Evolutionary conservation across 2,888 invertebrate genomes (phyloP).

Genomic region (Hyles lineata): DNA sequence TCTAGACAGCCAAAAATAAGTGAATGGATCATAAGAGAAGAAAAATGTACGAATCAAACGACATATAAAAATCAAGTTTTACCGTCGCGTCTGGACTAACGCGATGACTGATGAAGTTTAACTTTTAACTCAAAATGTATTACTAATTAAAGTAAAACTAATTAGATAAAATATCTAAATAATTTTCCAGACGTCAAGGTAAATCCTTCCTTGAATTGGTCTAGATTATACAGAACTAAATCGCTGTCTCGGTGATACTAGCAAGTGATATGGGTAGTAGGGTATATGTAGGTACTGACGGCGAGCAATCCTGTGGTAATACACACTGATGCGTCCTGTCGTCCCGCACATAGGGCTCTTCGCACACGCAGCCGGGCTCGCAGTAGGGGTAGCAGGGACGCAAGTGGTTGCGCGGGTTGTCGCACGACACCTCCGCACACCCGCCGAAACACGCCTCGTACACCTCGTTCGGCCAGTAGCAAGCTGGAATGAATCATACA

Average conservation of each 20-base stretch:
- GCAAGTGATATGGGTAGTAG: not conserved
- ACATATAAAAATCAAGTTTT: not conserved
- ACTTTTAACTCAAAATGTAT: not conserved
- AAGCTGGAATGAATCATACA: conserved; percentile 58
- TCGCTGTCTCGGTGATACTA: not conserved
- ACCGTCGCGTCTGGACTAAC: too few relatives aligned
- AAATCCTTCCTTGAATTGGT: too few relatives aligned
- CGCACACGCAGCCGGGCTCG: conserved; percentile 79
- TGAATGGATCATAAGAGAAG: too few relatives aligned
- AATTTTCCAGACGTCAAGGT: too few relatives aligned
- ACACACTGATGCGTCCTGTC: conserved; percentile 79
- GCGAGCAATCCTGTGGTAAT: conserved; percentile 76
- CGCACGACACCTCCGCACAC: conserved; percentile 78
- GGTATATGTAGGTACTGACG: conserved; percentile 56
- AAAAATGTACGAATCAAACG: not conserved
- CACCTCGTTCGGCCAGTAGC: conserved; percentile 77
- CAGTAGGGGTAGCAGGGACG: conserved; percentile 81
- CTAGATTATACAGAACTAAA: too few relatives aligned
- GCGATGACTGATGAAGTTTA: too few relatives aligned
- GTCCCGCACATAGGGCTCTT: conserved; percentile 77
- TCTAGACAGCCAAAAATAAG: too few relatives aligned
- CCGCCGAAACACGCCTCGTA: conserved; percentile 80
- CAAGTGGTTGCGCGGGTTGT: conserved; percentile 78
- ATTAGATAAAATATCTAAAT: too few relatives aligned
- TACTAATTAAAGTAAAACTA: not conserved